Base-by-base conservation (phyloP, 1,140 invertebrate species). In the Drosophila pseudoananassae region DNA sequence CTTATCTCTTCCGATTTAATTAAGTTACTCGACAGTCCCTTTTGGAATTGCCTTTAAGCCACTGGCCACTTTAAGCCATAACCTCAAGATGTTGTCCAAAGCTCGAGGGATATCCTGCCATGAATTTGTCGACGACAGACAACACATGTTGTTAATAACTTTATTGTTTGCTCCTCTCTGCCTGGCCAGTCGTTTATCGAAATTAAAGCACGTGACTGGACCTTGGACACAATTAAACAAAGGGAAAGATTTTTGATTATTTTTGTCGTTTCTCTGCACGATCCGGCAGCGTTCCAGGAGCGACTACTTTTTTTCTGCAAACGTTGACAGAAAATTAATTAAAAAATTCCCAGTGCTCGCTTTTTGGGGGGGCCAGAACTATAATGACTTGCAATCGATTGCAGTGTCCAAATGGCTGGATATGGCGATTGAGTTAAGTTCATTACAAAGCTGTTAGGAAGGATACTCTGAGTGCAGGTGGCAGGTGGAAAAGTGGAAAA, bases 311-410 rank as follows among this genome's bases (percentile, higher is more conserved):
- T 66, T 85, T 84, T 83, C 68, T 59, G 82, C 82, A 15, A 87
- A 68, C 82, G 82, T 78, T 82, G 82, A 85, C 82, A 85, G 82
- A 85, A 85, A 85, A 85, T 85, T 85, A 85, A 85, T 85, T 85
- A 77, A 87, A 85, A 85, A 82, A 79, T 76, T 76, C 43, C 40
- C 53, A 54, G 20, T 50, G 57, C 61, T 64, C 43, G 52, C 33
- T 12, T 55, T 55, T 45, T 33, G 29, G 40, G 29, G n/a, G 40
- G n/a, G 31, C 31, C 63, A 56, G 63, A 73, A 73, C 65, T 75
- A 78, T 69, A 77, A 70, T 57, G 55, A 55, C 49, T 52, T 50
- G 54, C 68, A 27, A 69, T 70, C 45, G 52, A 70, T 50, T 69
- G 70, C 70, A 73, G 47, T 60, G 49, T 78, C 57, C 46, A 43